Percentiles rank a stretch among this genome's conserved stretches.
Conservation (phyloP, 2,888 invertebrate species). For the Ectobius pallidus region DNA sequence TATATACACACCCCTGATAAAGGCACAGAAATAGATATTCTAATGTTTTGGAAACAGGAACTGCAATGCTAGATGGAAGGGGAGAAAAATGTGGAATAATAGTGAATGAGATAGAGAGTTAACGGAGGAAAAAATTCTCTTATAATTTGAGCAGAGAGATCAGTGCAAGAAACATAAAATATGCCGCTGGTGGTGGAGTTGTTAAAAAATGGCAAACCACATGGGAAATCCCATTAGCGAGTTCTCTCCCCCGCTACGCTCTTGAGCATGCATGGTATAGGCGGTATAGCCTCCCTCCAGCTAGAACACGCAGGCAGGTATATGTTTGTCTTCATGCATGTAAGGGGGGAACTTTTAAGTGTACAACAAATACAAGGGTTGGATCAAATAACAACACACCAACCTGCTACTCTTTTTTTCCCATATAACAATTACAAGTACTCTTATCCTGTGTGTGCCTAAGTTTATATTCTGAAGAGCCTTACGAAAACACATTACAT, state of each 20-base stretch:
- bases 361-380: conserved; percentile 6
- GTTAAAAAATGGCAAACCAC: not conserved
- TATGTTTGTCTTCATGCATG: too few species aligned
- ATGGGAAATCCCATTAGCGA: conserved; percentile 9
- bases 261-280: not conserved
- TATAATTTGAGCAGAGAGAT: not conserved
- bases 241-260: not conserved
- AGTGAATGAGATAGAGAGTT: too few species aligned
- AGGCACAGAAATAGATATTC: conserved; percentile 13
- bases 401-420: not conserved
- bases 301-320: not conserved
- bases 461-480: too few species aligned
- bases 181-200: not conserved
- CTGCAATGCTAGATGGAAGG: not conserved
- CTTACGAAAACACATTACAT: too few species aligned
- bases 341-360: not conserved
- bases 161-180: not conserved
- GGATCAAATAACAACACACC: not conserved
- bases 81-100: not conserved
- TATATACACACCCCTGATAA: conserved; percentile 13
- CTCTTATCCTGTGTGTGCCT: too few species aligned
- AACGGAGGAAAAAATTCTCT: too few species aligned
- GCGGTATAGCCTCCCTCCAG: not conserved
- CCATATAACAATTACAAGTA: not conserved
- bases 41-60: conserved; percentile 7